Conservation (phyloP, 2,797 vertebrate genomes). For the Heterohyrax brucei region DNA sequence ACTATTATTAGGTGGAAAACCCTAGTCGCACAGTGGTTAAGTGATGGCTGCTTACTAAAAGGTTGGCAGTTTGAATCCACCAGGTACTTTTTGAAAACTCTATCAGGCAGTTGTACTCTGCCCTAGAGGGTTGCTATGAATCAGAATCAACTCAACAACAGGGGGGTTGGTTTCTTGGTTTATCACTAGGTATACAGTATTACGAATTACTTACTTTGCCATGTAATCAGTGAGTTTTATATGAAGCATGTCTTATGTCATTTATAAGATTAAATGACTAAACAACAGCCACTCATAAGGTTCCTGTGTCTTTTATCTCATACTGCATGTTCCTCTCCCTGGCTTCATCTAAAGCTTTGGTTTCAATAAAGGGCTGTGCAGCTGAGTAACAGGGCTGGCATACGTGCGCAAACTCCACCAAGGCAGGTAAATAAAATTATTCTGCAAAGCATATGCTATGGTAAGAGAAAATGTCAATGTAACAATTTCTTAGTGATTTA, state of each 20-base stretch:
- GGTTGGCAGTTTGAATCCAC: too few species aligned
- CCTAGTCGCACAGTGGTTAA: too few species aligned
- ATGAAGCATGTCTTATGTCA: not conserved
- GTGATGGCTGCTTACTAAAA: too few species aligned
- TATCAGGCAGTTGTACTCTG: too few species aligned
- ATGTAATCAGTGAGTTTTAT: not conserved
- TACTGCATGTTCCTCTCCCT: not conserved
- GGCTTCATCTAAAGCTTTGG: not conserved
- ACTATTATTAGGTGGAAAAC: not conserved
- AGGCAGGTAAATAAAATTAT: conserved; percentile 2
- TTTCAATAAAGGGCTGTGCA: not conserved
- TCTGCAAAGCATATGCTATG: not conserved
- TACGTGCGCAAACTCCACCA: not conserved
- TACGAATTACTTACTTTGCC: not conserved
- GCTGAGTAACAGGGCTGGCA: not conserved
- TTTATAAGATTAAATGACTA: conserved; percentile 19
- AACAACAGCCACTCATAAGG: not conserved
- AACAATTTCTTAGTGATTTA: conserved; percentile 25
- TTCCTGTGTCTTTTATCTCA: not conserved
- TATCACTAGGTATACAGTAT: not conserved
- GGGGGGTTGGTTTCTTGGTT: too few species aligned
- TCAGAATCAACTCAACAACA: too few species aligned
- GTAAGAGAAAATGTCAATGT: not conserved
- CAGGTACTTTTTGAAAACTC: too few species aligned
- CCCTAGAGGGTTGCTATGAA: too few species aligned